These are phyloP conservation scores for Diachasma alloeum DNA, from an alignment of 1,140 invertebrate species.

Conservation along the genomic window DNA sequence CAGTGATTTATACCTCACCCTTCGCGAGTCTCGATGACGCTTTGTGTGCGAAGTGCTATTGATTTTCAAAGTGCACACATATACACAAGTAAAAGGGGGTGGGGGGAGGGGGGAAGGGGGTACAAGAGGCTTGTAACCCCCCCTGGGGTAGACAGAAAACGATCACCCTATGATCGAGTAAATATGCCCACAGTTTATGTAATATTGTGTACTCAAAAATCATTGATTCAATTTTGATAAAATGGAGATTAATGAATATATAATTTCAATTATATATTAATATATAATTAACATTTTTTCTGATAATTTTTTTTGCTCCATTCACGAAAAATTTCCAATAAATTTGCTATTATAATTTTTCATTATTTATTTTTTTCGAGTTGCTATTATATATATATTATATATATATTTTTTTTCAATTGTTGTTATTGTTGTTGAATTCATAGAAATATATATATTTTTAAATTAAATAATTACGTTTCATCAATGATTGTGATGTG, in stretches of 20 bases:
- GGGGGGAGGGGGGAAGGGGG: neutral
- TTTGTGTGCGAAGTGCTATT: constrained; percentile 52
- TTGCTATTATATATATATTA: too few species aligned
- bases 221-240: neutral
- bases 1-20: constrained; percentile 33
- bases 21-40: constrained; percentile 42
- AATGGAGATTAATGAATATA: neutral
- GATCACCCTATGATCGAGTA: constrained; percentile 23
- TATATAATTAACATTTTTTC: too few species aligned
- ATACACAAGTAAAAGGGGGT: neutral
- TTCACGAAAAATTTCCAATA: too few species aligned
- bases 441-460: too few species aligned
- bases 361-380: too few species aligned
- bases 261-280: too few species aligned
- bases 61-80: constrained; percentile 37
- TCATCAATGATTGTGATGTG: too few species aligned
- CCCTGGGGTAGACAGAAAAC: constrained; percentile 18
- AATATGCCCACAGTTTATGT: constrained; percentile 26
- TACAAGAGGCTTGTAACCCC: constrained; percentile 14
- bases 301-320: too few species aligned
- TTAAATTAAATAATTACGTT: too few species aligned
- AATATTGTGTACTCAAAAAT: constrained; percentile 5
- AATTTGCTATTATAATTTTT: too few species aligned
- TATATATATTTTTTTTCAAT: too few species aligned
- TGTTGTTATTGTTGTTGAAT: neutral